phyloP scores from a whole-genome alignment of 1,140 invertebrate genomes.

The Eufriesea mexicana region DNA sequence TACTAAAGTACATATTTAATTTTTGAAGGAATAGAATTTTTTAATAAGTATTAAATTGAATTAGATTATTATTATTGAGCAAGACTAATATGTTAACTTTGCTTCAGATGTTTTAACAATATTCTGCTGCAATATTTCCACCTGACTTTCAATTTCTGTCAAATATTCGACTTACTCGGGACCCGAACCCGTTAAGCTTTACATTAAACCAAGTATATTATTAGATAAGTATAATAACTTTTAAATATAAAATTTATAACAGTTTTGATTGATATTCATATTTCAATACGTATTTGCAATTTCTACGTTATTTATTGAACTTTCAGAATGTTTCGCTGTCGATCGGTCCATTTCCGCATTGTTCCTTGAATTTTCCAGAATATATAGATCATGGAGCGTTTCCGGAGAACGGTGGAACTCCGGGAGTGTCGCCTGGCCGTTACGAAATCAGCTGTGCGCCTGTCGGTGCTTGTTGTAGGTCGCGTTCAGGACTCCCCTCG shows the following conservation, averaged over 20 bases:
- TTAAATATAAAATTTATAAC: too few relatives aligned
- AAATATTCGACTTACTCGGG: not conserved
- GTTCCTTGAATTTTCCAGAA: slow-evolving; percentile 12
- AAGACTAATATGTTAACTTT: not conserved
- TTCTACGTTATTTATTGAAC: not conserved
- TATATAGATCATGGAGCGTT: slow-evolving; percentile 59
- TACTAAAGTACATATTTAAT: not conserved
- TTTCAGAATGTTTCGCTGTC: not conserved
- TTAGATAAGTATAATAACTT: not conserved
- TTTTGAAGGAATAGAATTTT: not conserved
- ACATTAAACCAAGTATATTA: not conserved
- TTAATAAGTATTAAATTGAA: not conserved
- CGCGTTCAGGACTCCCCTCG: slow-evolving; percentile 50
- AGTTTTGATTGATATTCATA: not conserved
- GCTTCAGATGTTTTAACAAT: not conserved
- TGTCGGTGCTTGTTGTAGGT: slow-evolving; percentile 66
- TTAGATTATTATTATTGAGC: not conserved
- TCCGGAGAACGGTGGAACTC: slow-evolving; percentile 62
- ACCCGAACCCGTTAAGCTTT: not conserved
- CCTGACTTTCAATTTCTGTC: too few relatives aligned
- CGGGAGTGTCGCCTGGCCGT: slow-evolving; percentile 52
- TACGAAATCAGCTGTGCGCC: slow-evolving; percentile 70
- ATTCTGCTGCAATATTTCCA: not conserved
- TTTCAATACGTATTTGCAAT: not conserved
- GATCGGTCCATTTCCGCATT: not conserved